These are phyloP conservation scores for Sceliomorpha sp. DNA, from an alignment of 2,888 invertebrate species.

Conservation along the genomic window DNA sequence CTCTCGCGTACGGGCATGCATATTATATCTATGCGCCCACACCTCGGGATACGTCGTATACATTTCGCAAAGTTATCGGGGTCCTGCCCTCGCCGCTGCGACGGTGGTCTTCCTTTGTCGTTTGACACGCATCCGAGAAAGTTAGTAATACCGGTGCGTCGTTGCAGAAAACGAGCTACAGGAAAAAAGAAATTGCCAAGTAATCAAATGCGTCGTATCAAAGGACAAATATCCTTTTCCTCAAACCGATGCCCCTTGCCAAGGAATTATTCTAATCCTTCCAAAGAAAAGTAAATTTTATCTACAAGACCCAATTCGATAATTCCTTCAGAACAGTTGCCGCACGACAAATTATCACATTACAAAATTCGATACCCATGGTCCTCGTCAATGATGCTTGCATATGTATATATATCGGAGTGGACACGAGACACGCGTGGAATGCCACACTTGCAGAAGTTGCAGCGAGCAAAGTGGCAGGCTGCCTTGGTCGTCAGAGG, in stretches of 20 bases:
- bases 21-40: constrained; percentile 51
- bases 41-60: constrained; percentile 35
- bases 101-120: constrained; percentile 57
- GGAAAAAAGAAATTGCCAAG: too few relatives aligned
- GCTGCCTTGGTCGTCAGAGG: constrained; percentile 44
- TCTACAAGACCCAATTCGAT: too few relatives aligned
- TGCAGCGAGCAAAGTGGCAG: constrained; percentile 43
- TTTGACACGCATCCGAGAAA: constrained; percentile 26
- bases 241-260: too few relatives aligned
- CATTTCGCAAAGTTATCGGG: constrained; percentile 52
- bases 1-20: constrained; percentile 24
- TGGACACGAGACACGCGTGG: constrained; percentile 54
- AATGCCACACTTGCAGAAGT: constrained; percentile 54
- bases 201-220: too few relatives aligned
- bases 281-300: constrained; percentile 13
- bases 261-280: constrained; percentile 30
- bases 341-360: constrained; percentile 30
- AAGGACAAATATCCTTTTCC: too few relatives aligned
- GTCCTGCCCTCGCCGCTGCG: constrained; percentile 49
- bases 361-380: not conserved
- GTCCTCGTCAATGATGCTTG: constrained; percentile 4
- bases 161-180: too few relatives aligned
- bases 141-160: constrained; percentile 8
- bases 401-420: constrained; percentile 34
- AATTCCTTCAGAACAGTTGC: too few relatives aligned